These are phyloP conservation scores for Auanema sp. DNA, from an alignment of 2,888 invertebrate genomes.

Conservation along the genomic window DNA sequence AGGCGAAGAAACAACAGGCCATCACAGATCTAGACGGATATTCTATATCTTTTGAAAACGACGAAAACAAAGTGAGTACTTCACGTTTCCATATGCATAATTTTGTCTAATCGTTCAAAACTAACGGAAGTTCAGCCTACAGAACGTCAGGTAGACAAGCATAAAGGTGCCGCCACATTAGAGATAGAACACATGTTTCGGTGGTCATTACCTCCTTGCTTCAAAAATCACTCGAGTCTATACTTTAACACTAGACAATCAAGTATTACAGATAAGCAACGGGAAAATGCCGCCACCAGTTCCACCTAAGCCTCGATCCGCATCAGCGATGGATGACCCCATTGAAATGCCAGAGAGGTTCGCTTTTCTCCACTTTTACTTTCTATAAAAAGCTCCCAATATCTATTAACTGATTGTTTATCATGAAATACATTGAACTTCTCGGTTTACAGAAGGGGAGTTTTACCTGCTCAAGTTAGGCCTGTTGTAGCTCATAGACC, in stretches of 20 bases:
- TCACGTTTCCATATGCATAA: too few relatives aligned
- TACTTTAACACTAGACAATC: too few relatives aligned
- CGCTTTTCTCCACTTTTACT: not conserved
- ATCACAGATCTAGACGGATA: not conserved
- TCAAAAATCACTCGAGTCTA: too few relatives aligned
- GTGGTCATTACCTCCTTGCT: too few relatives aligned
- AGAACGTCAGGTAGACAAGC: too few relatives aligned
- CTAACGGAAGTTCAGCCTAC: too few relatives aligned
- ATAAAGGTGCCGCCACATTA: too few relatives aligned
- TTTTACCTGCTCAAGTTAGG: conserved; percentile 34
- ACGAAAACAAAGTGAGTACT: not conserved
- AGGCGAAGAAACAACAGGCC: too few relatives aligned
- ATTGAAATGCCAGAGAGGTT: conserved; percentile 26
- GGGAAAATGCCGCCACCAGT: conserved; percentile 49
- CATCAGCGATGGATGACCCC: conserved; percentile 66
- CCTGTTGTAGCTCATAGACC: conserved; percentile 19
- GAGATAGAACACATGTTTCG: too few relatives aligned
- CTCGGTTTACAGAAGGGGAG: conserved; percentile 34
- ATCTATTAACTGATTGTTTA: too few relatives aligned
- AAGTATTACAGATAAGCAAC: conserved; percentile 3
- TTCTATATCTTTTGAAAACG: conserved; percentile 4
- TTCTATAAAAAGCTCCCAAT: not conserved
- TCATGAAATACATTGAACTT: too few relatives aligned
- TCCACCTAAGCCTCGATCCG: conserved; percentile 63
- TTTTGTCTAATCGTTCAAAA: too few relatives aligned